These are phyloP conservation scores for Drosophila melanosoma DNA, from an alignment of 2,888 invertebrate species.

Conservation along the genomic window DNA sequence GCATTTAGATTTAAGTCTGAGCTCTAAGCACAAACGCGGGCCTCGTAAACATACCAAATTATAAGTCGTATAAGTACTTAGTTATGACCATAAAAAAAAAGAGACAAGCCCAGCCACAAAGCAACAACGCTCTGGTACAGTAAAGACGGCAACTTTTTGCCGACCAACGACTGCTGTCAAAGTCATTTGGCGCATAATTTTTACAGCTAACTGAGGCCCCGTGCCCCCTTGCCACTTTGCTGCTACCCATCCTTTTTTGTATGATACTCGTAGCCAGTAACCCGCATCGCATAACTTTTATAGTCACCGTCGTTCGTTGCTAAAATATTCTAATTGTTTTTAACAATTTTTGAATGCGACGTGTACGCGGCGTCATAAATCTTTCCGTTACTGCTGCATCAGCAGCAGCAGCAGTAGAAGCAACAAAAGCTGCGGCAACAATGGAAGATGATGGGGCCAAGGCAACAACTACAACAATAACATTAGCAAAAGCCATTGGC, in stretches of 20 bases:
- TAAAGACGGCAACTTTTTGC: conserved; percentile 41
- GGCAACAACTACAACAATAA: conserved; percentile 29
- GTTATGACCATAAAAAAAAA: conserved; percentile 75
- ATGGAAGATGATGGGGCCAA: conserved; percentile 64
- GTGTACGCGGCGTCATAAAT: conserved; percentile 75
- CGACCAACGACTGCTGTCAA: conserved; percentile 71
- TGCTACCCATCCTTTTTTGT: neutral
- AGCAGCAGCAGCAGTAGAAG: conserved; percentile 29
- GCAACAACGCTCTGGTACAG: conserved; percentile 14
- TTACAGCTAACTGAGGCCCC: conserved; percentile 63
- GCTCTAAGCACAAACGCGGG: conserved; percentile 12
- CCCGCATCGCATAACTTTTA: conserved; percentile 75
- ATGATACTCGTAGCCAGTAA: conserved; percentile 27
- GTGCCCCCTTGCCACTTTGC: neutral
- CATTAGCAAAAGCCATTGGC: conserved; percentile 43
- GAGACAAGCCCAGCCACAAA: conserved; percentile 28
- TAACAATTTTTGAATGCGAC: conserved; percentile 78
- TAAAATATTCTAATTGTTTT: conserved; percentile 81
- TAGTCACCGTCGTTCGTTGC: conserved; percentile 72
- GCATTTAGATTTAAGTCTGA: conserved; percentile 18
- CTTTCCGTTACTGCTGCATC: conserved; percentile 65
- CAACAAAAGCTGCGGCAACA: conserved; percentile 41
- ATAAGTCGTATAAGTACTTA: conserved; percentile 77
- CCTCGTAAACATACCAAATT: conserved; percentile 74
- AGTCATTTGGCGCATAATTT: conserved; percentile 79